Evolutionary conservation across 2,888 invertebrate genomes (phyloP).

Genomic region (Trachelus troglodyta): DNA sequence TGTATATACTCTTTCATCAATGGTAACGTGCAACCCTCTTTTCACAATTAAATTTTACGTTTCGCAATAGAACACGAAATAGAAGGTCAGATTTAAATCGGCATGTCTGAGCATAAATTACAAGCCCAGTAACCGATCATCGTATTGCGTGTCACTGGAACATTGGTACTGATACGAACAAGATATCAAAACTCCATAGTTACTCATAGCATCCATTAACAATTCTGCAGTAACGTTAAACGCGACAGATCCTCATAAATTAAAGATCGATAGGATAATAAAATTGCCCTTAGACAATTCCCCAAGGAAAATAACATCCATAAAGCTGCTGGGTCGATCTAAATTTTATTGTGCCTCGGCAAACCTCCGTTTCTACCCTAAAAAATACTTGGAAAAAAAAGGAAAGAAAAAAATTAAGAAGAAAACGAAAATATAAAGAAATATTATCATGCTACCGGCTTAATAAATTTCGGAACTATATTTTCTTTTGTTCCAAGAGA

Average conservation of each 20-base stretch:
- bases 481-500: neutral
- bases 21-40: neutral
- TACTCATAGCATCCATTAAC: neutral
- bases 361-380: neutral
- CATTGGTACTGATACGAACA: neutral
- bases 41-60: neutral
- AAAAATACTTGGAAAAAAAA: neutral
- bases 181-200: neutral
- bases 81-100: neutral
- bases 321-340: neutral
- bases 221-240: neutral
- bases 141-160: neutral
- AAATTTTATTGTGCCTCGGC: neutral
- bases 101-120: neutral
- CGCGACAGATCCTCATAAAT: neutral
- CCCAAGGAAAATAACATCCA: neutral
- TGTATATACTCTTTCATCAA: neutral
- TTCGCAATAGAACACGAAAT: neutral
- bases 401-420: too few relatives aligned
- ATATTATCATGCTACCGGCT: neutral
- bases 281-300: neutral
- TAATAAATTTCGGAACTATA: neutral
- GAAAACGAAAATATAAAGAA: neutral
- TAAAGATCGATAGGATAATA: neutral
- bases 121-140: neutral